A percentile compares a stretch with the other conserved stretches of the same genome.
Evolutionary conservation across 2,888 invertebrate species (phyloP).

Genomic region (Platycnemis pennipes): DNA sequence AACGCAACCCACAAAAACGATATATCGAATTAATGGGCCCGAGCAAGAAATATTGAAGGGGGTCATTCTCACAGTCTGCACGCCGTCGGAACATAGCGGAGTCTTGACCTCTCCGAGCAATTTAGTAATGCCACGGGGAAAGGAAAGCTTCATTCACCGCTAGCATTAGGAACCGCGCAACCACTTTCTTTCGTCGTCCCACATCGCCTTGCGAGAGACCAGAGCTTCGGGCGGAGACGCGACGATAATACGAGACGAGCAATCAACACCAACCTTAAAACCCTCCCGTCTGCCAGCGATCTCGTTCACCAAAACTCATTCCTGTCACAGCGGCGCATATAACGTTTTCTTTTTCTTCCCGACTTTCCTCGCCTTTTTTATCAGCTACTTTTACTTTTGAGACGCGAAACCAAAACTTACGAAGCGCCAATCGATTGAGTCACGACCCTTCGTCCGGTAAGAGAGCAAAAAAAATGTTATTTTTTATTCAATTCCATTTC

Average conservation of each 20-base stretch:
- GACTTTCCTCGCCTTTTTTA: not conserved
- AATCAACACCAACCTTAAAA: not conserved
- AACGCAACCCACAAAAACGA: not conserved
- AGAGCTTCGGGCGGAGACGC: not conserved
- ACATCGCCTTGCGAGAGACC: not conserved
- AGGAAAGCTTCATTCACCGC: not conserved
- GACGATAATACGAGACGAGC: constrained; percentile 7
- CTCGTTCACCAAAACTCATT: not conserved
- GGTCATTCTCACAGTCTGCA: constrained; percentile 1
- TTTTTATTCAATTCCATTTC: not conserved
- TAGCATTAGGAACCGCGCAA: not conserved
- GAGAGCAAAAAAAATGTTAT: not conserved
- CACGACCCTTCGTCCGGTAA: not conserved
- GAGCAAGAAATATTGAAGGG: not conserved
- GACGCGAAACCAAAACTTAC: not conserved
- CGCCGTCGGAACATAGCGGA: not conserved
- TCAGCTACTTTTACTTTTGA: not conserved
- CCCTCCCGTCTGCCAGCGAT: not conserved
- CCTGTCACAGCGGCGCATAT: not conserved
- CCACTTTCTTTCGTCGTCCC: constrained; percentile 2
- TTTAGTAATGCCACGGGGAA: not conserved
- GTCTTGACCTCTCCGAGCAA: not conserved
- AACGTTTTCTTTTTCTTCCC: not conserved
- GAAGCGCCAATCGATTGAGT: not conserved
- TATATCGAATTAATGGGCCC: not conserved